Evolutionary conservation across 30 jellyfish, hydroid and myxozoan genomes (phyloP).

Genomic region (Clytia hemisphaerica): DNA sequence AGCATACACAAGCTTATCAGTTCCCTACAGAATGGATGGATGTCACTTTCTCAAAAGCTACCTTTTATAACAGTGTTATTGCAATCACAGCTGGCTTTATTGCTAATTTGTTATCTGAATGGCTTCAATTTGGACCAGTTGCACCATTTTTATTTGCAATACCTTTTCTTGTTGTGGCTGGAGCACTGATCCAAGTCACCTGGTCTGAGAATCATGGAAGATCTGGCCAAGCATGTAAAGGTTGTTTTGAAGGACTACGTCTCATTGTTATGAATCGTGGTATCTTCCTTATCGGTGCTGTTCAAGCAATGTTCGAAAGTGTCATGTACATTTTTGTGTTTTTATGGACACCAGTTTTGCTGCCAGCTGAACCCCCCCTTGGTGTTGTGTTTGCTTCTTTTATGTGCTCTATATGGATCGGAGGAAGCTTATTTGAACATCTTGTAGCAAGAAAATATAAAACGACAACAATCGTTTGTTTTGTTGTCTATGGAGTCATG

Average conservation of each 20-base stretch:
- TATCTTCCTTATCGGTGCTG: constrained; percentile 76
- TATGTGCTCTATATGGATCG: constrained; percentile 88
- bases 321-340: constrained; percentile 91
- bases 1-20: constrained; percentile 61
- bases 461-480: constrained; percentile 36
- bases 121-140: constrained; percentile 78
- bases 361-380: constrained; percentile 84
- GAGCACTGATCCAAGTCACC: constrained; percentile 53
- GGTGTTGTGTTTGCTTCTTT: constrained; percentile 88
- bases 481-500: constrained; percentile 72
- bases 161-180: constrained; percentile 76
- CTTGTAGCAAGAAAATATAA: constrained; percentile 17
- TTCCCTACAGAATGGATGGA: constrained; percentile 94
- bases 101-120: constrained; percentile 69
- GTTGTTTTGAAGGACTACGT: constrained; percentile 74
- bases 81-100: constrained; percentile 83
- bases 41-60: constrained; percentile 71
- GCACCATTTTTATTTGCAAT: constrained; percentile 91
- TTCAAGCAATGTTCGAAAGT: constrained; percentile 92
- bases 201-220: constrained; percentile 89
- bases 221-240: constrained; percentile 55
- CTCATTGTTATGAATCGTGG: constrained; percentile 41
- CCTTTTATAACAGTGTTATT: constrained; percentile 64
- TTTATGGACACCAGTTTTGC: constrained; percentile 94
- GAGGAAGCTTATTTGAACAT: constrained; percentile 47